These are phyloP conservation scores for Phoenoteleia sp. DNA, from an alignment of 2,888 invertebrate species.

Conservation along the genomic window DNA sequence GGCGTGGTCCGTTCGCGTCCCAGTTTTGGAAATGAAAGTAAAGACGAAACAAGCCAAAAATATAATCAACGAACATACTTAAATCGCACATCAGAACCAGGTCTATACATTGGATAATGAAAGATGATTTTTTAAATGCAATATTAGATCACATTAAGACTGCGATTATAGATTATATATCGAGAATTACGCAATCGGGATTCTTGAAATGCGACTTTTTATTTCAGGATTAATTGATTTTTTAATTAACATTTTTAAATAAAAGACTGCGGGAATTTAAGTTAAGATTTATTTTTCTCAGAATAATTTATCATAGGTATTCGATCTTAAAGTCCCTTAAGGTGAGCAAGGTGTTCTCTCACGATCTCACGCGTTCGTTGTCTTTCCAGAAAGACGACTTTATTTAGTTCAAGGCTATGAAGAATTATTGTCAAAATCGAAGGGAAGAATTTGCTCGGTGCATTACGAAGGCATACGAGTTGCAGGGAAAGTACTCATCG, in stretches of 20 bases:
- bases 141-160: too few relatives aligned
- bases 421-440: constrained; percentile 71
- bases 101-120: background rate
- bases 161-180: too few relatives aligned
- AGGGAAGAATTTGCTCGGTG: constrained; percentile 64
- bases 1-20: constrained; percentile 70
- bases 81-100: constrained; percentile 12
- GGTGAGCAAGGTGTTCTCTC: constrained; percentile 64
- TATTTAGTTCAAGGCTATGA: constrained; percentile 76
- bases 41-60: constrained; percentile 60
- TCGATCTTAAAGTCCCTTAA: constrained; percentile 48
- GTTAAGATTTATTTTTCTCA: background rate
- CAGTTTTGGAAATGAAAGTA: constrained; percentile 73
- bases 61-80: constrained; percentile 33
- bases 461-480: constrained; percentile 65
- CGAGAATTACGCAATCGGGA: background rate
- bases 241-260: too few relatives aligned
- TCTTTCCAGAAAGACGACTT: constrained; percentile 74
- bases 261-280: background rate
- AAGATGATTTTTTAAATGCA: constrained; percentile 13
- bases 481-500: constrained; percentile 71
- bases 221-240: too few relatives aligned
- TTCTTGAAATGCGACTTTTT: background rate
- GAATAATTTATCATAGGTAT: constrained; percentile 28
- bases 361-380: constrained; percentile 55